Evolutionary conservation across 2,888 invertebrate species (phyloP).

Genomic region (Steinernema scapterisci): DNA sequence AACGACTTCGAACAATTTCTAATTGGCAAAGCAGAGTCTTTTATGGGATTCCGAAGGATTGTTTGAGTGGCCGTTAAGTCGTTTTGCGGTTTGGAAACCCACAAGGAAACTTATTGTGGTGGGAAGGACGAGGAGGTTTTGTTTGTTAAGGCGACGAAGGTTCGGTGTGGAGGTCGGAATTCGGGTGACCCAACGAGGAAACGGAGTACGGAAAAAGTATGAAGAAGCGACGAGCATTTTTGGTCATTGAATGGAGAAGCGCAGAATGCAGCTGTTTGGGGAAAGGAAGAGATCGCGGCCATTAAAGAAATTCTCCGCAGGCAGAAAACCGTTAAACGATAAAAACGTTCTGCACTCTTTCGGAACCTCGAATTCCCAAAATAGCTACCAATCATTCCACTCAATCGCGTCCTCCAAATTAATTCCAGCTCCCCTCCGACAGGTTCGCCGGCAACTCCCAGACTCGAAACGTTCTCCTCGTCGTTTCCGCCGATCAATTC

Average conservation of each 20-base stretch:
- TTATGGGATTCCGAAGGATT: not conserved
- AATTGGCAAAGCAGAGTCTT: conserved; percentile 12
- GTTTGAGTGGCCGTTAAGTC: conserved; percentile 11
- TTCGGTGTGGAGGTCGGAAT: not conserved
- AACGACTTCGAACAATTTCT: not conserved
- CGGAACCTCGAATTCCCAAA: too few relatives aligned
- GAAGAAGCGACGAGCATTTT: too few relatives aligned
- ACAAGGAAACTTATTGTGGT: not conserved
- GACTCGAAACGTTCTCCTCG: too few relatives aligned
- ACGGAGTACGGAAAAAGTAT: too few relatives aligned
- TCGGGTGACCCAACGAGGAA: not conserved
- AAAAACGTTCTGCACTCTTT: too few relatives aligned
- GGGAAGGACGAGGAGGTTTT: not conserved
- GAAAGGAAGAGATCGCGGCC: too few relatives aligned
- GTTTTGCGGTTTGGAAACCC: not conserved
- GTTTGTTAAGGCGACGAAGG: not conserved
- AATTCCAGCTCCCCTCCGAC: not conserved
- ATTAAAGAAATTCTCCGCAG: too few relatives aligned
- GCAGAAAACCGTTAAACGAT: too few relatives aligned
- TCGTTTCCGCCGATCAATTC: not conserved
- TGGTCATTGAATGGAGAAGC: too few relatives aligned
- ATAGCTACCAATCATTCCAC: too few relatives aligned
- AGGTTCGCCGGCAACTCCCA: not conserved
- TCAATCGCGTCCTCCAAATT: too few relatives aligned
- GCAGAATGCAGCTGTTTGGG: too few relatives aligned